Evolutionary conservation across 2,797 vertebrate species (phyloP), one percentile per base, ranked within the genome.

Genomic region (Pteronotus mesoamericanus): DNA sequence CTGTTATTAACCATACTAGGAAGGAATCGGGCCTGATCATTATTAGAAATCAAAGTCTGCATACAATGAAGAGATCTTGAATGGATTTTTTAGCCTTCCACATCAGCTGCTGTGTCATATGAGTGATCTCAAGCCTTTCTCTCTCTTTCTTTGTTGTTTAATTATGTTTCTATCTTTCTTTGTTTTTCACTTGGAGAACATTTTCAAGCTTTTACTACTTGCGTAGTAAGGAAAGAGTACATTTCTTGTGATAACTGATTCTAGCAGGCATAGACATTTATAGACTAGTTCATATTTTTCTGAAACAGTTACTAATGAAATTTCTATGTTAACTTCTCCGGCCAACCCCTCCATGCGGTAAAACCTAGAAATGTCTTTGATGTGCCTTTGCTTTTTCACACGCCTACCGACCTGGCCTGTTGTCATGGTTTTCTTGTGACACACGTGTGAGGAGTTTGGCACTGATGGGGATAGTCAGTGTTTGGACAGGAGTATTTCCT

Each of bases 41-140:
- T 29, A 3, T 19, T 29, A 22, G 14, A 26, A 46, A 34, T 77
- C 53, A 29, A n/a, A 48, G 69, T 66, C 86, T 21, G n/a, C n/a
- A n/a, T n/a, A 1, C 15, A 74, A 55, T 19, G 26, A 19, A 74
- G 64, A 55, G 32, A 5, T 22, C 79, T 37, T 24, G n/a, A 42
- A 22, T 24, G 29, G 9, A 66, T 39, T 42, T 14, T 3, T 61
- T 59, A 24, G 11, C 69, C 57, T 51, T 34, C 21, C 61, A 19
- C 12, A 0, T 46, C 16, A 11, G 34, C 55, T 6, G 5, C 24
- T 6, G 7, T 11, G n/a, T 18, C 29, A 5, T 1, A 1, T 29
- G 55, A 86, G n/a, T 37, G 22, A 66, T n/a, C n/a, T 66, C 85
- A 22, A 9, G 48, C 26, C 39, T 72, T 32, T 72, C 46, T 83